A percentile compares a stretch with the other conserved stretches of the same genome.
Evolutionary conservation across 2,888 invertebrate species (phyloP).

Genomic region (Dryobota labecula): DNA sequence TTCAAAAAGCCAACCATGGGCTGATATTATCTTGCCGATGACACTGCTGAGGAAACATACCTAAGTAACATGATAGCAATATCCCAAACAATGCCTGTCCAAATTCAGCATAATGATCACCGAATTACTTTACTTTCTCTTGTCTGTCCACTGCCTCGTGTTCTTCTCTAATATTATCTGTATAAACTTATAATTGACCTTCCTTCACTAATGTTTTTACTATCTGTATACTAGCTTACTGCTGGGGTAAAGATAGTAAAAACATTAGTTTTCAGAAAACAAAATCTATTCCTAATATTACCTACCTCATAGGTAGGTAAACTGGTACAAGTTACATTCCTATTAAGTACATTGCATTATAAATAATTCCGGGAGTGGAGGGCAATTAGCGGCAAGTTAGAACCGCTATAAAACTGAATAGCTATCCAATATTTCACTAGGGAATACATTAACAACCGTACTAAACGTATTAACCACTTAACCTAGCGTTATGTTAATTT

Average conservation of each 20-base stretch:
- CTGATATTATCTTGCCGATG: no score
- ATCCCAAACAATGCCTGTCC: neutral
- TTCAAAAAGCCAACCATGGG: neutral
- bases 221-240: neutral
- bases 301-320: neutral
- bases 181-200: neutral
- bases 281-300: neutral
- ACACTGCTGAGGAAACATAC: neutral
- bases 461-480: no score
- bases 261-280: neutral
- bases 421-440: slow-evolving; percentile 20
- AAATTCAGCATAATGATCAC: neutral
- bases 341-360: slow-evolving; percentile 22
- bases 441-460: slow-evolving; percentile 26
- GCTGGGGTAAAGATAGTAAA: no score
- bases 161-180: neutral
- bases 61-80: neutral
- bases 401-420: slow-evolving; percentile 23
- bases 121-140: neutral
- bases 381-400: slow-evolving; percentile 33
- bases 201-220: neutral
- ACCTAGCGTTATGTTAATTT: slow-evolving; percentile 36
- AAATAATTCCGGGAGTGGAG: slow-evolving; percentile 30
- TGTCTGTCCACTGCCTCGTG: neutral
- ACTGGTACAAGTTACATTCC: slow-evolving; percentile 2